A percentile compares a stretch with the other conserved stretches of the same genome.
Conservation (phyloP, 2,113 vertebrate genomes). For the Heliornis fulica region DNA sequence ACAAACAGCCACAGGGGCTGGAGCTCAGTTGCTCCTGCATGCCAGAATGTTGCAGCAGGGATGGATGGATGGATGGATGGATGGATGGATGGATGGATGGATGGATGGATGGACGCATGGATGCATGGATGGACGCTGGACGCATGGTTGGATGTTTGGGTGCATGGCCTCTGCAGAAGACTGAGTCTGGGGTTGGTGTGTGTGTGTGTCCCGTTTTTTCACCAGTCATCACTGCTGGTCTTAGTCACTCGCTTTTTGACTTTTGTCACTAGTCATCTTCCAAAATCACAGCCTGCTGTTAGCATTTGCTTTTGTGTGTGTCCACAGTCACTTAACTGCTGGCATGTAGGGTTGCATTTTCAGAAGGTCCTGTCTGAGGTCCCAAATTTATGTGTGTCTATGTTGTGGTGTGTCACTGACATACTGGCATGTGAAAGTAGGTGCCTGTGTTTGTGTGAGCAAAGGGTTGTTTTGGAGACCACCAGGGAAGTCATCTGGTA, state of each 20-base stretch:
- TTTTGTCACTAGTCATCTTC: background rate
- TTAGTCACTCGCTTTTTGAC: background rate
- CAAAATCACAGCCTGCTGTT: background rate
- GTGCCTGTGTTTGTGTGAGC: background rate
- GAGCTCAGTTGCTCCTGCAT: accelerated
- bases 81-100: background rate
- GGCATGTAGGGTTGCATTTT: background rate
- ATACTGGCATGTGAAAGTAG: background rate
- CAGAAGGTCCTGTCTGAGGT: background rate
- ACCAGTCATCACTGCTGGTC: background rate
- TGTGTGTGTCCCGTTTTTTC: background rate
- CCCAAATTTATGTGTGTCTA: background rate
- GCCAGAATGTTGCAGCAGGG: background rate
- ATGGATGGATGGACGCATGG: no score
- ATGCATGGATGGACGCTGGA: background rate
- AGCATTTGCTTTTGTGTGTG: background rate
- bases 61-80: background rate
- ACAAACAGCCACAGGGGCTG: background rate
- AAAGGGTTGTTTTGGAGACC: background rate
- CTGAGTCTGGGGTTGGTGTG: background rate
- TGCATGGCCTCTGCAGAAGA: background rate
- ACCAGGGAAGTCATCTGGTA: background rate
- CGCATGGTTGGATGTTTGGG: no score
- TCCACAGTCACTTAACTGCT: background rate
- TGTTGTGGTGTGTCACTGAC: background rate